Conservation (phyloP, 2,113 vertebrate species). For the Copsychus sechellarum region DNA sequence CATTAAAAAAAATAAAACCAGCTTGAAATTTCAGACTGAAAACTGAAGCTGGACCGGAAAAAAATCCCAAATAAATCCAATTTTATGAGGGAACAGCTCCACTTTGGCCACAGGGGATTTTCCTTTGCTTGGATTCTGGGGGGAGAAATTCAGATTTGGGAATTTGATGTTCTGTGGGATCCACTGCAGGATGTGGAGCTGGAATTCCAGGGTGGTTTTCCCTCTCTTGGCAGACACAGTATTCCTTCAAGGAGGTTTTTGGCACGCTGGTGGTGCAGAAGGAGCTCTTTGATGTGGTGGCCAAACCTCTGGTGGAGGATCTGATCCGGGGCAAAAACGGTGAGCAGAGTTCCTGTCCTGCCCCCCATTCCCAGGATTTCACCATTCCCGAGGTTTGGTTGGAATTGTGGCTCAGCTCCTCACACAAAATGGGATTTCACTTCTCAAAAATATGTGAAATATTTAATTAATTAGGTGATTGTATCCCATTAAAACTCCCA, state of each 20-base stretch:
- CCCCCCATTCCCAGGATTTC: neutral
- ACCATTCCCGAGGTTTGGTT: accelerated
- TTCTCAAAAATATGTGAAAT: neutral
- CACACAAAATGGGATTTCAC: neutral
- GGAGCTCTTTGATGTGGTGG: slow-evolving; percentile 89
- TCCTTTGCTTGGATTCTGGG: neutral
- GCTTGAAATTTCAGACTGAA: neutral
- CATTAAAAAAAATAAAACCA: neutral
- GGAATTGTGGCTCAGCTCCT: neutral
- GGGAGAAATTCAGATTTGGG: neutral
- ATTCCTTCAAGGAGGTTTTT: slow-evolving; percentile 94
- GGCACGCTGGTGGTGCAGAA: slow-evolving; percentile 82
- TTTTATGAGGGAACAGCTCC: too few relatives aligned
- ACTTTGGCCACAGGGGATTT: accelerated
- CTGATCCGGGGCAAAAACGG: slow-evolving; percentile 92
- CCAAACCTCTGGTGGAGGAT: slow-evolving; percentile 90
- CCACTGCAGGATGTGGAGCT: accelerated
- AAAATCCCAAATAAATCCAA: accelerated
- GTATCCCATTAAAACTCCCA: neutral
- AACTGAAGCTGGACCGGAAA: neutral
- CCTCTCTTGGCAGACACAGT: slow-evolving; percentile 81
- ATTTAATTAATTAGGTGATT: neutral
- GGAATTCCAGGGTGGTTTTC: neutral
- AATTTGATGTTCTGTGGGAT: accelerated
- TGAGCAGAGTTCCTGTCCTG: slow-evolving; percentile 17